Evolutionary conservation across 2,113 vertebrate species (phyloP), one percentile per base, ranked within the genome.

Genomic region (Elephas maximus): DNA sequence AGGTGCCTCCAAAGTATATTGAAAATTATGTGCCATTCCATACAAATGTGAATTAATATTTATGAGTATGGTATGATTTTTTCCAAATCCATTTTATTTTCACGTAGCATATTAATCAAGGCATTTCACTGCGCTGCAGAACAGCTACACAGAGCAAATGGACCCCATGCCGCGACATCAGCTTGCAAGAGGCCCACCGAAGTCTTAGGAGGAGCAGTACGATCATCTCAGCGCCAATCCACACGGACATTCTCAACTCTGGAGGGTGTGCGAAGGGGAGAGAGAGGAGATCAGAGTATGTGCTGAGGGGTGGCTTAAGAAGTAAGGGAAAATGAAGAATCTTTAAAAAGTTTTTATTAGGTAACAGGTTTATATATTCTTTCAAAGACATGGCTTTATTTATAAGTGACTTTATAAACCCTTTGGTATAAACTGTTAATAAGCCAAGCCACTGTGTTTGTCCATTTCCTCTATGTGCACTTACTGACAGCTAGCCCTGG

Each of bases 41-140:
- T 97, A 97, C 91, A 96, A 96, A 97, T 96, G 67, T n/a, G 48
- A 96, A 97, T 98, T 98, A 98, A 98, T 98, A 98, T 99, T 98
- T 98, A 98, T 98, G 91, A 93, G 51, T 96, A 97, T 93, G 30
- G 90, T 98, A 98, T 96, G 97, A 98, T 97, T 98, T 98, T 95
- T 98, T 97, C 96, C 81, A 98, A 96, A 93, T 97, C 97, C 97
- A 98, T 98, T 98, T 98, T 98, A 97, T 97, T 98, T 98, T 98
- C 97, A 24, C 73, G 96, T 96, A 97, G 97, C 96, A 94, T 98
- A 98, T 98, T 98, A 98, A 98, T 98, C 98, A 98, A 92, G 63
- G 94, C n/a, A 97, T 87, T 97, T 84, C 28, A 1, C 65, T 6
- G 80, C 5, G 78, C 51, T 33, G 0, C 67, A 76, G 95, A 84